Conservation (phyloP, 2,888 invertebrate genomes). For the Altica lythri region DNA sequence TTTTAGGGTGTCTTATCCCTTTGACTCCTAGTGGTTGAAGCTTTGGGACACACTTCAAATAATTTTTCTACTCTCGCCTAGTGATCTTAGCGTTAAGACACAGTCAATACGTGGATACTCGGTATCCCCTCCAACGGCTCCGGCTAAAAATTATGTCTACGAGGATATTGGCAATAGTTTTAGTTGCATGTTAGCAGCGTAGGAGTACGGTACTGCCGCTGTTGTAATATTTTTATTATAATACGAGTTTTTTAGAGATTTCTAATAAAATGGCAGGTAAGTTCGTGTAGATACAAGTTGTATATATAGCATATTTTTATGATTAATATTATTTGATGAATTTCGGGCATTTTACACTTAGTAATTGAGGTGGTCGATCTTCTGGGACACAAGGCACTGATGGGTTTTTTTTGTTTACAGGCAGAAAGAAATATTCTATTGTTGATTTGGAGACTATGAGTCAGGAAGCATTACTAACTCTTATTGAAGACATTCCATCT, state of each 20-base stretch:
- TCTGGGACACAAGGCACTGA: conserved; percentile 4
- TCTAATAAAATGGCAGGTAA: conserved; percentile 10
- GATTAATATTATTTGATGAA: conserved; percentile 1
- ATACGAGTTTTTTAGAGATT: conserved; percentile 2
- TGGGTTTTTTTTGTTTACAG: conserved; percentile 8
- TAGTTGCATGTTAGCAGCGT: conserved; percentile 2
- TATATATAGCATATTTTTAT: not conserved
- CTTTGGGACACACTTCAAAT: no score
- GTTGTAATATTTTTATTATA: conserved; percentile 5
- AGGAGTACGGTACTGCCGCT: not conserved
- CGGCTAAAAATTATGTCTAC: conserved; percentile 1
- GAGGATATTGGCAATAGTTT: conserved; percentile 5
- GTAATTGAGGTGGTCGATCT: conserved; percentile 8
- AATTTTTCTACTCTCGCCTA: no score
- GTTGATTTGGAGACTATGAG: conserved; percentile 3
- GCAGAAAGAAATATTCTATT: not conserved
- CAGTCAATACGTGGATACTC: conserved; percentile 5
- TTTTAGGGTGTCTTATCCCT: no score
- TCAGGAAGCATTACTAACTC: conserved; percentile 1
- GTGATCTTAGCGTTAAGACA: conserved; percentile 4
- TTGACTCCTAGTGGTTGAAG: no score
- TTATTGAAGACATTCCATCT: conserved; percentile 8
- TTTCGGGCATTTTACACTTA: conserved; percentile 3
- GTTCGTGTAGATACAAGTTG: conserved; percentile 1
- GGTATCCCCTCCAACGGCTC: not conserved